phyloP scores from a whole-genome alignment of 2,797 vertebrate genomes.

The Florisuga fusca region DNA sequence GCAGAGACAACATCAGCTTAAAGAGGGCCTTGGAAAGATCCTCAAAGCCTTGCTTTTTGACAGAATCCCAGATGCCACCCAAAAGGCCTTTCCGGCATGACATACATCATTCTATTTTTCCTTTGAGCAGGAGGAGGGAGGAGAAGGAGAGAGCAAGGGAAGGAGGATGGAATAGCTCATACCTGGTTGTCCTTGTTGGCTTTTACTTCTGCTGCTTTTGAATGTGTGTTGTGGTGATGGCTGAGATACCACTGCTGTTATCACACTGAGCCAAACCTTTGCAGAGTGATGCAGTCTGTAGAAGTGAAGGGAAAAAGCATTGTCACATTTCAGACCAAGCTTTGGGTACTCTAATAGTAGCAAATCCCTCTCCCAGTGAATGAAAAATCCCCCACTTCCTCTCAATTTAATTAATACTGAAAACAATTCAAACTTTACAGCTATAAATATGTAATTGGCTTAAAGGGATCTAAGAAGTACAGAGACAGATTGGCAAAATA shows the following conservation, averaged over 20 bases:
- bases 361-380: not conserved
- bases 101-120: not conserved
- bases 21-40: not conserved
- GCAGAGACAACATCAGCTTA: not conserved
- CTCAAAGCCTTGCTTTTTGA: not conserved
- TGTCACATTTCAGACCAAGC: not conserved
- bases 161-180: not conserved
- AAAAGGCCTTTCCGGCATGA: not conserved
- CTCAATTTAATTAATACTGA: not conserved
- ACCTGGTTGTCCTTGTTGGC: not conserved
- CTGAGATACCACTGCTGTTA: not conserved
- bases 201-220: not conserved
- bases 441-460: not conserved
- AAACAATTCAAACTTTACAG: not conserved
- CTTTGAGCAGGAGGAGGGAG: not conserved
- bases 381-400: not conserved
- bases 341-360: not conserved
- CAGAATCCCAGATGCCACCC: not conserved
- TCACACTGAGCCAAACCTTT: too few relatives aligned
- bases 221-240: accelerated
- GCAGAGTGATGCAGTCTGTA: accelerated
- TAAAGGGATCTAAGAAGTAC: not conserved
- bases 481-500: not conserved
- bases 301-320: not conserved
- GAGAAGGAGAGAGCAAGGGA: not conserved